These are phyloP conservation scores for Wasmannia auropunctata DNA, from an alignment of 1,140 invertebrate species.

Conservation along the genomic window DNA sequence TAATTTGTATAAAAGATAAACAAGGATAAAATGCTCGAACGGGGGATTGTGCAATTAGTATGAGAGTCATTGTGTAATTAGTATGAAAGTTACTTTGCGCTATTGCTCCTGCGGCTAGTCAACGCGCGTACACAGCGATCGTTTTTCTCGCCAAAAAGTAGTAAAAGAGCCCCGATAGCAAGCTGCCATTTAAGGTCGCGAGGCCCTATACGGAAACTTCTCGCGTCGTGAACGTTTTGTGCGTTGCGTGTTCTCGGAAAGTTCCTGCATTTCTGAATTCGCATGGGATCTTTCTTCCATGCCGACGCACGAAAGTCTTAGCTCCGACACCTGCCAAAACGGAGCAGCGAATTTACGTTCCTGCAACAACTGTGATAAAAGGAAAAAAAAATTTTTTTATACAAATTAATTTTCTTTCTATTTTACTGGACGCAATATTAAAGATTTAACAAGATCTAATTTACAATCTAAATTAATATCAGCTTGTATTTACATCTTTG, in stretches of 20 bases:
- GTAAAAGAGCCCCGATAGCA: slow-evolving; percentile 54
- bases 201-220: slow-evolving; percentile 62
- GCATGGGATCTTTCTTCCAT: neutral
- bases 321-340: neutral
- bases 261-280: slow-evolving; percentile 13
- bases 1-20: slow-evolving; percentile 1
- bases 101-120: neutral
- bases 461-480: neutral
- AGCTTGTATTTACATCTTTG: neutral
- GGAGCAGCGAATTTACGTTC: neutral
- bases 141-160: slow-evolving; percentile 40
- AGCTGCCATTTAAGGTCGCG: slow-evolving; percentile 76
- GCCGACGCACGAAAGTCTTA: neutral
- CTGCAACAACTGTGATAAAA: neutral
- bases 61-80: slow-evolving; percentile 44
- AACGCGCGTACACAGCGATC: neutral
- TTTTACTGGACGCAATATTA: neutral
- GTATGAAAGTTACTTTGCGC: slow-evolving; percentile 36
- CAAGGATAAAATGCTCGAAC: neutral
- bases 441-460: neutral
- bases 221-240: slow-evolving; percentile 13
- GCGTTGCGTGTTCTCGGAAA: slow-evolving; percentile 8
- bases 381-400: neutral
- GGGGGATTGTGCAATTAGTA: slow-evolving; percentile 20
- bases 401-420: neutral